Evolutionary conservation across 2,797 vertebrate species (phyloP), one percentile per base, ranked within the genome.

Genomic region (Thunnus albacares): DNA sequence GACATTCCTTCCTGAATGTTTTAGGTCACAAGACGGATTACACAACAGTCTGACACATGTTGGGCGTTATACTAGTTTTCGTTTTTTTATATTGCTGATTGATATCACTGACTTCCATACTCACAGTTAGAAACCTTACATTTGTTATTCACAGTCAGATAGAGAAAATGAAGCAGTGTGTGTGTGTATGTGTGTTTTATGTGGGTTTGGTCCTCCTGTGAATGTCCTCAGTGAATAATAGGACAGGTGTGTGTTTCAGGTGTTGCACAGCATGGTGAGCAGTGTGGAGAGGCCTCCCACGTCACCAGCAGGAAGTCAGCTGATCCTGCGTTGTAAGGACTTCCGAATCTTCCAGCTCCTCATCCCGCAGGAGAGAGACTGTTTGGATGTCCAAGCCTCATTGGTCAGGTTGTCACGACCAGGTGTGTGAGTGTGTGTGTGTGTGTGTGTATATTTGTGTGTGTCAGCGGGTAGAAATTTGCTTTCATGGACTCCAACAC

Each of bases 301-400:
- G 12, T 95, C 96, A 0, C 95, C 96, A 0, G 90, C 94, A 22
- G 98, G 98, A 12, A 97, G 96, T 84, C 97, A 96, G 0, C 93
- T 99, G 64, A 90, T 99, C 75, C 94, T 99, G 67, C 97, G 95
- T 26, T 98, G 97, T 85, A 99, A 99, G 89, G 97, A 99, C 93
- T 98, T 99, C 83, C 96, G 96, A 84, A 90, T 97, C 38, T 94
- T 97, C 73, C 97, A 97, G 18, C 92, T 98, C 49, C 87, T 98
- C 82, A 90, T 99, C 62, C 97, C 96, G 0, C 96, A 96, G 86
- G 98, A 99, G 71, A 95, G 95, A 83, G 97, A 98, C 83, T 98
- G 97, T 86, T 82, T 96, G 2, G 97, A 99, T 0, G 78, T 99
- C 26, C 96, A 98, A 60, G 74, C 97, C 52, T 98, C 98, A 20